phyloP scores from a whole-genome alignment of 2,797 vertebrate species.

The Dromococcyx pavoninus region DNA sequence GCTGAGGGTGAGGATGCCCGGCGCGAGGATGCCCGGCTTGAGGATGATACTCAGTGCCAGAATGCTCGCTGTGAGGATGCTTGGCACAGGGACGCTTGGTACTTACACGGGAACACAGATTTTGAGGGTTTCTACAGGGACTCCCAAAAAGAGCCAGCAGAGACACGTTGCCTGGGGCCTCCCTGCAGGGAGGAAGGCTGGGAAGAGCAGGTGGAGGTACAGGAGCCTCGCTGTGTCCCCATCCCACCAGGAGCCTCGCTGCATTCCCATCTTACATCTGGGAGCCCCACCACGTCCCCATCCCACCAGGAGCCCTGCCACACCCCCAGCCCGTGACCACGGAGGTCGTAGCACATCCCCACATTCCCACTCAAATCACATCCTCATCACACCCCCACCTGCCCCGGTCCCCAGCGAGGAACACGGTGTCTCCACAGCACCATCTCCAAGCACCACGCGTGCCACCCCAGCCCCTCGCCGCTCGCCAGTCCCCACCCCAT shows the following conservation, averaged over 20 bases:
- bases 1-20: too few species aligned
- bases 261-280: too few species aligned
- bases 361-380: too few species aligned
- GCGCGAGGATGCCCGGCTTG: too few species aligned
- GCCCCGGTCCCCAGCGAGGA: rapidly evolving
- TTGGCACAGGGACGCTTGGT: rapidly evolving
- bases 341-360: too few species aligned
- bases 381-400: not conserved
- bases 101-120: rapidly evolving
- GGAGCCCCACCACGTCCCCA: too few species aligned
- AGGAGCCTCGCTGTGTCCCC: too few species aligned
- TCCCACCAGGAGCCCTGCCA: too few species aligned
- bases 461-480: not conserved
- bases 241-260: too few species aligned
- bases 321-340: too few species aligned
- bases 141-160: rapidly evolving
- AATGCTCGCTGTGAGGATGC: not conserved
- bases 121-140: not conserved
- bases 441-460: rapidly evolving
- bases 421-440: rapidly evolving
- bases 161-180: rapidly evolving
- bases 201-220: not conserved
- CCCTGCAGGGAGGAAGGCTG: not conserved
- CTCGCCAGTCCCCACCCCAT: not conserved
- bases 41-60: not conserved